Percentiles rank a stretch among this genome's conserved stretches.
phyloP scores from a whole-genome alignment of 2,797 vertebrate genomes.

The Semaprochilodus insignis region DNA sequence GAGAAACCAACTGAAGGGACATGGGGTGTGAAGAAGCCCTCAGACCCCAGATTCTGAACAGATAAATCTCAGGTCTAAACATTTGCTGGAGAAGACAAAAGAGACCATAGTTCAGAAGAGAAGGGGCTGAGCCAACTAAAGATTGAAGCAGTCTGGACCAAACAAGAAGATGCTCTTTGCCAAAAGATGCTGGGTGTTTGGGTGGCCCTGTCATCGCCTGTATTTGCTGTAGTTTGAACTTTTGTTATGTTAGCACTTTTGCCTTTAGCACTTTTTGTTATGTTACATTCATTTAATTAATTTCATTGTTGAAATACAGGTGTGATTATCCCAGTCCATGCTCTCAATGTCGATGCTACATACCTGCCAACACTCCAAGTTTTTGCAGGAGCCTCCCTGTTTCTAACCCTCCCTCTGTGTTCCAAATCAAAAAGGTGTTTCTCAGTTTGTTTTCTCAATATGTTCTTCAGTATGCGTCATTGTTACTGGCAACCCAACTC shows the following conservation, averaged over 20 bases:
- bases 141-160: neutral
- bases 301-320: neutral
- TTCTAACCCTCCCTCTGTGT: too few species aligned
- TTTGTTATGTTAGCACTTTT: too few species aligned
- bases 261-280: too few species aligned
- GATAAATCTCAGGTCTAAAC: neutral
- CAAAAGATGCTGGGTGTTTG: neutral
- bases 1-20: slow-evolving; percentile 60
- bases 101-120: neutral
- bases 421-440: too few species aligned
- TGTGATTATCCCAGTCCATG: too few species aligned
- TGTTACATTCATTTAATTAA: too few species aligned
- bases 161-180: neutral
- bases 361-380: too few species aligned
- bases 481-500: too few species aligned
- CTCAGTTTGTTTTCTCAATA: too few species aligned
- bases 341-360: too few species aligned
- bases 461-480: too few species aligned
- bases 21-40: slow-evolving; percentile 57
- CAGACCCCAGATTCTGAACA: slow-evolving; percentile 40
- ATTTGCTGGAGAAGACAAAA: neutral
- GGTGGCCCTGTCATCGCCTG: neutral
- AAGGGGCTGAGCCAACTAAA: neutral
- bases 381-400: too few species aligned
- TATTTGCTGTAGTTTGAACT: neutral